Base-by-base conservation (phyloP, 2,113 vertebrate genomes). In the Daboia siamensis region DNA sequence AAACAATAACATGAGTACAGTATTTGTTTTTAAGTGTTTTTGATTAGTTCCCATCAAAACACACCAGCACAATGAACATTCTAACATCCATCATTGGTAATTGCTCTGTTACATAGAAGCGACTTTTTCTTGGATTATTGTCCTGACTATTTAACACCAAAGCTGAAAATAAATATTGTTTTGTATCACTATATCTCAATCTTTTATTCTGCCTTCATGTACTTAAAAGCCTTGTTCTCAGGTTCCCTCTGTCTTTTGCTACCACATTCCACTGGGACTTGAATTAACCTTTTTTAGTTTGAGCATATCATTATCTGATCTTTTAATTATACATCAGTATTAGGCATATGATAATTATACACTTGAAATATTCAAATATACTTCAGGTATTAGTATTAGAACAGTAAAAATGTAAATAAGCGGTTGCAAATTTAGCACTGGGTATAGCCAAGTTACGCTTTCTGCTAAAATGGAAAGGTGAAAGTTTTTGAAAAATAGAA, bases 401-500 rank as follows among this genome's bases (percentile, higher is more conserved):
- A 80, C 8, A 20, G 24, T n/a, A 85, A 29, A 55, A 55, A n/a
- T 90, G n/a, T 33, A 23, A 5, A 54, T 21, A 55, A 26, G 6
- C 12, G 69, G 59, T 56, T 85, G 10, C 33, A 8, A 44, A 55
- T 21, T 87, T 93, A 54, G 52, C 51, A 0, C 39, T 89, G 57
- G 54, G 59, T 24, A 29, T 92, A 89, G 29, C 23, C 90, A 91
- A 39, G 0, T 92, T 1, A 1, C 86, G 48, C 80, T 13, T 54
- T 88, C 2, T 87, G 86, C 9, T 90, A 69, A 1, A 12, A 92
- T 80, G 12, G 74, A 92, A 92, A 13, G 21, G 61, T 20, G 20
- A 17, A 23, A 3, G 0, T 0, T 33, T 91, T 29, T 12, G 0
- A 48, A 87, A 61, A 51, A 51, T 17, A 46, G 20, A 69, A 69